Conservation (phyloP, 2,888 invertebrate species). For the Caenorhabditis parvicauda region DNA sequence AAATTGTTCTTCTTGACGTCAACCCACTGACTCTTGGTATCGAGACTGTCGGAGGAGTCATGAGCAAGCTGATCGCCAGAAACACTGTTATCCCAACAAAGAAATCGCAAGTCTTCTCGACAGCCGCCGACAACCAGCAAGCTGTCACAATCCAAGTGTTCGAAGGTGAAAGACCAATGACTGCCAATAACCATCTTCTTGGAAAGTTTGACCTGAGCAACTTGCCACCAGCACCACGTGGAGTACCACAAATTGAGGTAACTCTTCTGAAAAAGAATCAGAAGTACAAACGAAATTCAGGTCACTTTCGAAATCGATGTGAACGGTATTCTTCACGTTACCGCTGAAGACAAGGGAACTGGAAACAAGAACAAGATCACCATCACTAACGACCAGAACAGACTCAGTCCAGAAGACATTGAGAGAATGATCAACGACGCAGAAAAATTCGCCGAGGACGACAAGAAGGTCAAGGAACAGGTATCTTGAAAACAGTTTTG, state of each 20-base stretch:
- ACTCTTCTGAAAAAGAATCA: neutral
- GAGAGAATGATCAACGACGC: conserved; percentile 98
- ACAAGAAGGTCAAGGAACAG: conserved; percentile 76
- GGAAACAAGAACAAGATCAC: conserved; percentile 97
- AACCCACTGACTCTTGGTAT: conserved; percentile 98
- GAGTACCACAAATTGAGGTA: conserved; percentile 65
- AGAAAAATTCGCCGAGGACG: conserved; percentile 97
- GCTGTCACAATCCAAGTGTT: conserved; percentile 97
- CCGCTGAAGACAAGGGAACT: conserved; percentile 98
- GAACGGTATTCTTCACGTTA: conserved; percentile 71
- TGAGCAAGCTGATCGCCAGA: conserved; percentile 95
- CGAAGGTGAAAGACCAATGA: conserved; percentile 99
- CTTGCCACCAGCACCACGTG: conserved; percentile 67
- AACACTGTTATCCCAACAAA: conserved; percentile 99
- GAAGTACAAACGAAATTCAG: conserved; percentile 1
- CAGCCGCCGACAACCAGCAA: conserved; percentile 97
- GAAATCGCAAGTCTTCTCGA: conserved; percentile 98
- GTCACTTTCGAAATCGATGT: conserved; percentile 68
- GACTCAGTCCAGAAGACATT: conserved; percentile 94
- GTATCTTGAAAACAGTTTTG: conserved; percentile 5
- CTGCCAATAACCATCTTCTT: conserved; percentile 95
- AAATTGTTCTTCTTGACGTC: conserved; percentile 92
- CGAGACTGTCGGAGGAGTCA: conserved; percentile 98
- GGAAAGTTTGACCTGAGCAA: conserved; percentile 85
- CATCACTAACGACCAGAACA: conserved; percentile 82